These are phyloP conservation scores for Harlomillsia oculata DNA, from an alignment of 1,140 invertebrate species.

Conservation along the genomic window DNA sequence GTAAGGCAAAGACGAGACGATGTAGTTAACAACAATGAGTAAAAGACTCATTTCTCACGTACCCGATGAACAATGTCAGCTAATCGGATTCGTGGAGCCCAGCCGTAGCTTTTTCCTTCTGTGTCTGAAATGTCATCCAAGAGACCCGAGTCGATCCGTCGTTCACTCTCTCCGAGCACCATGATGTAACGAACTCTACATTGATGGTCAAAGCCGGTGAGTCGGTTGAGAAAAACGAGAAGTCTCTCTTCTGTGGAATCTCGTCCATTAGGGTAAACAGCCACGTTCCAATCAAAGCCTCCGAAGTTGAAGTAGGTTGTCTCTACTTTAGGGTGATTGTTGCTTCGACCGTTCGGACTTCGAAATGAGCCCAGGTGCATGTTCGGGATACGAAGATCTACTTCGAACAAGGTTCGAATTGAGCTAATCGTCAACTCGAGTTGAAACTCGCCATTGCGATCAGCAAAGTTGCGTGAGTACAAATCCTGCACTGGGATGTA, in stretches of 20 bases:
- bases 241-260: slow-evolving; percentile 44
- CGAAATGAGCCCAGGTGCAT: slow-evolving; percentile 35
- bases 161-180: slow-evolving; percentile 50
- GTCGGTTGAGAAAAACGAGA: slow-evolving; percentile 57
- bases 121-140: slow-evolving; percentile 67
- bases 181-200: slow-evolving; percentile 62
- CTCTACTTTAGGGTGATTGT: slow-evolving; percentile 49
- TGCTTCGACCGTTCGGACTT: slow-evolving; percentile 10
- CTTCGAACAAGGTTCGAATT: slow-evolving; percentile 64
- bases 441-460: slow-evolving; percentile 73
- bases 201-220: slow-evolving; percentile 68
- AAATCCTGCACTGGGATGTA: slow-evolving; percentile 71
- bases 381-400: slow-evolving; percentile 53
- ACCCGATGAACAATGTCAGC: slow-evolving; percentile 51
- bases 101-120: slow-evolving; percentile 61
- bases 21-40: too few species aligned
- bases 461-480: slow-evolving; percentile 57
- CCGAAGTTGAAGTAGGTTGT: slow-evolving; percentile 64
- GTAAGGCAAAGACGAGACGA: too few species aligned
- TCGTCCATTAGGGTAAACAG: slow-evolving; percentile 57
- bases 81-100: slow-evolving; percentile 56
- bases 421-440: slow-evolving; percentile 61
- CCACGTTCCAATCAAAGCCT: slow-evolving; percentile 75
- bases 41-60: too few species aligned
- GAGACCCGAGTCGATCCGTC: slow-evolving; percentile 61